Evolutionary conservation across 2,113 vertebrate genomes (phyloP).

Genomic region (Myodes glareolus): DNA sequence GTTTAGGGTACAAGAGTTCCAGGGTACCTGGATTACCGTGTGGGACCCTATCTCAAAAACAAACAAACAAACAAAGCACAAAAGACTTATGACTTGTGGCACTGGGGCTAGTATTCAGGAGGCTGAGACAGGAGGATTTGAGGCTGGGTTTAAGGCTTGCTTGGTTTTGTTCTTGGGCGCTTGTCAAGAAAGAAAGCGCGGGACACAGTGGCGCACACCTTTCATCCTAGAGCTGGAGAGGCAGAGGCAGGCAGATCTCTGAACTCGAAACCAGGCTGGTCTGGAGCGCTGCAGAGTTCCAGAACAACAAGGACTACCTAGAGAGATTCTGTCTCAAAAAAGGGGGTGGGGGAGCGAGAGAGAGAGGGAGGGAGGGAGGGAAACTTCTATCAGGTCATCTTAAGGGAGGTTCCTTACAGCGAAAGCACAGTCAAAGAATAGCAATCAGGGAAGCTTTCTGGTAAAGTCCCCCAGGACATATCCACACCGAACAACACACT

Average conservation of each 20-base stretch:
- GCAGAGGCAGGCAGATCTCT: background rate
- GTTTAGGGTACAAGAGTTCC: background rate
- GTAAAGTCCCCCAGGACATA: constrained; percentile 42
- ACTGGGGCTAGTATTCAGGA: background rate
- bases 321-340: background rate
- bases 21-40: background rate
- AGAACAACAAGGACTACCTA: background rate
- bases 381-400: constrained; percentile 36
- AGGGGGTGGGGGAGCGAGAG: rapidly evolving
- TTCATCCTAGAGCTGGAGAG: background rate
- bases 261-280: background rate
- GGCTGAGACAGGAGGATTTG: background rate
- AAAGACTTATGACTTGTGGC: background rate
- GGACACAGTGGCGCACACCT: background rate
- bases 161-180: background rate
- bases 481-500: constrained; percentile 46
- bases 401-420: constrained; percentile 38
- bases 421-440: constrained; percentile 43
- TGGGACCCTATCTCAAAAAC: background rate
- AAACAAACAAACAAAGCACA: background rate
- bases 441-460: constrained; percentile 46
- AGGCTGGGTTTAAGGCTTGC: no score
- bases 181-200: background rate
- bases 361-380: no score
- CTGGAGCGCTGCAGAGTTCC: background rate